Conservation (phyloP, 2,797 vertebrate genomes). For the Pseudomugil tenellus region DNA sequence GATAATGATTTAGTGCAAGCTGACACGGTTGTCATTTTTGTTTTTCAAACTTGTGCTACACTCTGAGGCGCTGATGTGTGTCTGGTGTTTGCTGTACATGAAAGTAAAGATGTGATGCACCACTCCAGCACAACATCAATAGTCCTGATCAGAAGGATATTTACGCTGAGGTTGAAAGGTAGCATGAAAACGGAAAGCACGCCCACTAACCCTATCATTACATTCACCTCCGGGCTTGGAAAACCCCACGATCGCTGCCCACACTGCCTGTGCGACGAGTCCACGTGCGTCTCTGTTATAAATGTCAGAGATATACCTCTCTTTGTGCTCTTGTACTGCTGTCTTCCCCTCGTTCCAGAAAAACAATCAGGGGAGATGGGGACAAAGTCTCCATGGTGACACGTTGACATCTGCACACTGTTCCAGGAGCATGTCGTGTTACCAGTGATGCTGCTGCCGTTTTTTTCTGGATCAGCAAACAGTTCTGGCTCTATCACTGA, state of each 20-base stretch:
- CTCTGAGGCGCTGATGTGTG: background rate
- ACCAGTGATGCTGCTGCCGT: slow-evolving; percentile 60
- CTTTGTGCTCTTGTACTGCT: slow-evolving; percentile 40
- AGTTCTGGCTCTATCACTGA: slow-evolving; percentile 5
- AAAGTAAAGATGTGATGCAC: slow-evolving; percentile 43
- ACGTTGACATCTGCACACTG: slow-evolving; percentile 35
- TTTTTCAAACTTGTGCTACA: slow-evolving; percentile 28
- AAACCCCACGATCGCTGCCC: slow-evolving; percentile 50
- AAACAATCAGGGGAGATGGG: slow-evolving; percentile 45
- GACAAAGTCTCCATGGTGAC: slow-evolving; percentile 56
- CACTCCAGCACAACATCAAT: slow-evolving; percentile 68
- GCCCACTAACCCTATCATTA: slow-evolving; percentile 67
- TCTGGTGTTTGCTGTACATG: slow-evolving; percentile 12
- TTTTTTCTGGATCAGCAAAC: slow-evolving; percentile 64
- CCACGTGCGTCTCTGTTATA: slow-evolving; percentile 18
- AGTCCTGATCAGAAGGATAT: slow-evolving; percentile 74
- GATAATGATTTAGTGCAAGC: slow-evolving; percentile 29
- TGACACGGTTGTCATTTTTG: background rate
- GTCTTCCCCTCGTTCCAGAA: slow-evolving; percentile 37
- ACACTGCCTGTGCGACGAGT: slow-evolving; percentile 26
- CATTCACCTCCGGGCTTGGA: slow-evolving; percentile 62
- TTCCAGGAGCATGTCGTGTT: slow-evolving; percentile 51
- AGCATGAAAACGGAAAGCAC: slow-evolving; percentile 70
- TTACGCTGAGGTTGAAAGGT: slow-evolving; percentile 77
- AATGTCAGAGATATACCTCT: slow-evolving; percentile 40